phyloP scores from a whole-genome alignment of 2,113 vertebrate species.

The Physeter macrocephalus region DNA sequence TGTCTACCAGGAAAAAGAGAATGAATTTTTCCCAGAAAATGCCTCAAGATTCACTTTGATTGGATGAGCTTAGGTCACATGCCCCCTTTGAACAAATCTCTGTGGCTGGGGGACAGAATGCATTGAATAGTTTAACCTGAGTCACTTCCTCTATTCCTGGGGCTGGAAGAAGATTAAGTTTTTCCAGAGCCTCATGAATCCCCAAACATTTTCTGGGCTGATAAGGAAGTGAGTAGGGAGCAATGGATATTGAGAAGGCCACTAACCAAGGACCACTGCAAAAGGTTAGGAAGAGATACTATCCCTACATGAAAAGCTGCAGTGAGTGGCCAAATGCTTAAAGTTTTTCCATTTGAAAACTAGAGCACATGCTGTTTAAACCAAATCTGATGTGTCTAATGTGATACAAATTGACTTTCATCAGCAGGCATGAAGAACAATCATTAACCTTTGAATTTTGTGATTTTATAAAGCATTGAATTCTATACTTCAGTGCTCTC shows the following conservation, averaged over 20 bases:
- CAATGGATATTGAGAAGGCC: background rate
- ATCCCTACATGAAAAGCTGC: background rate
- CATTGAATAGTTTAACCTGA: background rate
- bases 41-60: background rate
- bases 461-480: background rate
- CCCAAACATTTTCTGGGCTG: background rate
- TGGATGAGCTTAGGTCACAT: background rate
- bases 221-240: background rate
- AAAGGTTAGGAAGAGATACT: background rate
- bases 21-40: background rate
- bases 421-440: background rate
- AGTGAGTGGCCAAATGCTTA: background rate
- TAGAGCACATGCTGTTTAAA: background rate
- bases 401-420: slow-evolving; percentile 26
- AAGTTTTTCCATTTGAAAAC: background rate
- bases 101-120: background rate
- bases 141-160: background rate
- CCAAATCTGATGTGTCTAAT: background rate
- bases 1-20: background rate
- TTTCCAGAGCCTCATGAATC: background rate
- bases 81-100: background rate
- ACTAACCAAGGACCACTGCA: background rate
- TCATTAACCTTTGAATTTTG: slow-evolving; percentile 30
- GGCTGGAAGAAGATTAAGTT: background rate
- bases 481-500: background rate